These are phyloP conservation scores for Entelurus aequoreus DNA, from an alignment of 2,113 vertebrate genomes.

Conservation along the genomic window DNA sequence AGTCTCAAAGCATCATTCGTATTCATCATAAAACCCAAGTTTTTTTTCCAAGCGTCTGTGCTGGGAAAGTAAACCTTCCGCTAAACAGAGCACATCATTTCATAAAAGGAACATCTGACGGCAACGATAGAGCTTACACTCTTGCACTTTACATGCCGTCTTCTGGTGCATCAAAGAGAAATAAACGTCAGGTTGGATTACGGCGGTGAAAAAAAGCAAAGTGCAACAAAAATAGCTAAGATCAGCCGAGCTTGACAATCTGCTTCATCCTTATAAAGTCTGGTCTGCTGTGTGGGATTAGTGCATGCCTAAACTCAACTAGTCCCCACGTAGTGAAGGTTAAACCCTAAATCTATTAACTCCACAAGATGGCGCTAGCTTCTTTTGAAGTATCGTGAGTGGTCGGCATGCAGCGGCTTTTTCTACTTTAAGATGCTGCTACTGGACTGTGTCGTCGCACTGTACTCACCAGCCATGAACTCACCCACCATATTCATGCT, in stretches of 20 bases:
- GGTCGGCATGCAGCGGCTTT: no score
- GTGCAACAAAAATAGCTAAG: slow-evolving; percentile 4
- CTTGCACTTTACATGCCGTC: slow-evolving; percentile 20
- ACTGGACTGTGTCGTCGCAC: no score
- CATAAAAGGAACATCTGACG: slow-evolving; percentile 30
- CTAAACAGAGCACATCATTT: slow-evolving; percentile 44
- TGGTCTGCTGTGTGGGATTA: slow-evolving; percentile 16
- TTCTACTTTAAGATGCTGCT: no score
- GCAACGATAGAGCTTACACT: slow-evolving; percentile 19
- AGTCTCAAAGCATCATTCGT: no score
- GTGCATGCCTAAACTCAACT: neutral
- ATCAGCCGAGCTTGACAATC: slow-evolving; percentile 5
- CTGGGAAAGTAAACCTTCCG: slow-evolving; percentile 8
- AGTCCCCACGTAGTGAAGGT: neutral
- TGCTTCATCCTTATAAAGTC: slow-evolving; percentile 52
- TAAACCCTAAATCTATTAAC: no score
- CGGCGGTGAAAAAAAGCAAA: slow-evolving; percentile 17
- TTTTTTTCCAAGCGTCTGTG: neutral
- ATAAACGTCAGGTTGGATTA: slow-evolving; percentile 27
- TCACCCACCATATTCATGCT: no score
- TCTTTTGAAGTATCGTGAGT: no score
- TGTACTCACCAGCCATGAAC: no score
- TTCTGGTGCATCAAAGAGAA: slow-evolving; percentile 36
- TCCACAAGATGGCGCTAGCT: no score
- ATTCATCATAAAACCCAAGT: no score